Base-by-base conservation (phyloP, 2,797 vertebrate species). In the Orestias chungarensis region DNA sequence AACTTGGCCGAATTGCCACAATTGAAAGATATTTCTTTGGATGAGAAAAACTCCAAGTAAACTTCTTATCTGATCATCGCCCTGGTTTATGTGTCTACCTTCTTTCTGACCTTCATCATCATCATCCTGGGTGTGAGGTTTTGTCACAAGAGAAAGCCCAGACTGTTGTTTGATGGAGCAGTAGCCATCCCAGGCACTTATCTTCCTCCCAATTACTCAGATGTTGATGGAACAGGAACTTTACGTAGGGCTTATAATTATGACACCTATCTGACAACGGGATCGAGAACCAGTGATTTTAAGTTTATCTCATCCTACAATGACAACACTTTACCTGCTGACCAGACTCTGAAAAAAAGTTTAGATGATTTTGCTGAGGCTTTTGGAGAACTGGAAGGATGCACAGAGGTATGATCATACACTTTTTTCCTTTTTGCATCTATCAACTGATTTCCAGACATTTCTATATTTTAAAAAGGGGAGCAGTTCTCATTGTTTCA, bases 31-130 rank as follows among this genome's bases (percentile, higher is more conserved):
- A 31, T 57, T 57, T 57, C 29, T 57, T 57, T 8, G 31, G 89
- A 78, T 0, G 93, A 95, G 73, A 88, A 88, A 68, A 94, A 87
- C 76, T 94, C 87, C 76, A 93, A 95, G 7, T 10, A 55, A 27
- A 69, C 67, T 1, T 72, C 61, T 1, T 72, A 72, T 44, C 70
- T 72, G 27, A 65, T 72, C 38, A 72, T 72, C 0, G 62, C 71
- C 0, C 49, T 73, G 71, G 71, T 66, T 14, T 73, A 35, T 44
- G 62, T 73, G 8, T 73, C 62, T 40, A 73, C 62, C 23, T 66
- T 65, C 20, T 66, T 73, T 8, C 47, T 73, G 49, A 64, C 69
- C 57, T 57, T 57, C 52, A 69, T 57, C 40, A 69, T 69, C 52
- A 69, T 69, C 38, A 44, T 69, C 40, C 57, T 92, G 0, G 66